Base-by-base conservation (phyloP, 2,888 invertebrate genomes). In the Charanyca ferruginea region DNA sequence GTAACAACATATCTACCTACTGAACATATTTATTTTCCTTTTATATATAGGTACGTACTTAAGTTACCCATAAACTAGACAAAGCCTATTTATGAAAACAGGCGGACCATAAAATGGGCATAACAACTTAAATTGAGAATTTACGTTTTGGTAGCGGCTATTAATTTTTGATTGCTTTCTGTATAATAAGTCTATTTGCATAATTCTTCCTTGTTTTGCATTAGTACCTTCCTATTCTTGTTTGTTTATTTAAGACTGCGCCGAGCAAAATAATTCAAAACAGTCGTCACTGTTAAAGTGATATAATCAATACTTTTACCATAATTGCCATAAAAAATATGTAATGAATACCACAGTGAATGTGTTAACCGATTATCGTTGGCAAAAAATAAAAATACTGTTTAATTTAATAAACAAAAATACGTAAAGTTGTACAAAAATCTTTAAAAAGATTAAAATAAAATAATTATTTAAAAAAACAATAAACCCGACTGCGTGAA, bases 131-230 rank as follows among this genome's bases (percentile, higher is more conserved):
- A 61, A 75, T 79, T 79, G 60, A 20, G 52, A 63, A 71, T 71
- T 71, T 64, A 79, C 54, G 51, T 54, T 58, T 60, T 42, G 60
- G 20, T 18, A 51, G 48, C 35, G 20, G 52, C 53, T 48, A 75
- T 79, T 75, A 61, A 71, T 59, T 65, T 79, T 71, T 78, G 59
- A 79, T 78, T 71, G 45, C 71, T 57, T 62, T 52, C 61, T 59
- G 62, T 51, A 52, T 73, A 73, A 73, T 67, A 45, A 32, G 55
- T 48, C 51, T 49, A 62, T 76, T 73, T 78, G 45, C 68, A 65
- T 76, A 65, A 68, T 73, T 68, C 55, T 59, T 65, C 23, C 65
- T 67, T 78, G 51, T 38, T 38, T 38, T 38, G 38, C 16, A 16
- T 38, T 38, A 16, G 38, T 38, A 38, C 38, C 16, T 38, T 38